A percentile compares a stretch with the other conserved stretches of the same genome.
phyloP scores from a whole-genome alignment of 2,113 vertebrate species.

The Dasyprocta punctata region DNA sequence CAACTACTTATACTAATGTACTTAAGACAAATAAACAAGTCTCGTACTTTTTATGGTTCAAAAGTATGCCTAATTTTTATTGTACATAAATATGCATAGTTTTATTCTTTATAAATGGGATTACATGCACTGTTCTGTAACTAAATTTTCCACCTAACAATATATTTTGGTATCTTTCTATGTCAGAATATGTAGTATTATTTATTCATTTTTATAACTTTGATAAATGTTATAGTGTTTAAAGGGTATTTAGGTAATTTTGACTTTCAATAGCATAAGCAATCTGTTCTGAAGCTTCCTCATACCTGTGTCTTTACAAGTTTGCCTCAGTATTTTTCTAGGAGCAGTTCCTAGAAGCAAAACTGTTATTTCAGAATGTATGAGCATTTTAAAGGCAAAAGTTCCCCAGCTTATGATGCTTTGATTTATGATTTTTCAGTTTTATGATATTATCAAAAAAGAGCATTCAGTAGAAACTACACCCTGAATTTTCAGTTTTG shows the following conservation, averaged over 20 bases:
- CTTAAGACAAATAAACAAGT: background rate
- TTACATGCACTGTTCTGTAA: background rate
- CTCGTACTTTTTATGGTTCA: background rate
- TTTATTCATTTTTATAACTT: background rate
- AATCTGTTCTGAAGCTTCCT: background rate
- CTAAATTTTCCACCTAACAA: background rate
- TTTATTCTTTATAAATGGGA: background rate
- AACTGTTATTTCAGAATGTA: constrained; percentile 20
- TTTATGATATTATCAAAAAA: background rate
- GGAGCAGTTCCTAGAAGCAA: background rate
- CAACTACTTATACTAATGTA: background rate
- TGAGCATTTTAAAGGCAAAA: background rate
- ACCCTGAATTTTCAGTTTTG: background rate
- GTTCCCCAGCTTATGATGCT: background rate
- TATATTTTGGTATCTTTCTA: background rate
- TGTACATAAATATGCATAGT: background rate
- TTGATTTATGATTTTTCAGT: background rate
- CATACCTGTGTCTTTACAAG: background rate
- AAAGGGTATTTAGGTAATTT: background rate
- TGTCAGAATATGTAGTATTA: background rate
- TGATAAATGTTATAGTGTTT: background rate
- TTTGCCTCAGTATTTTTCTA: background rate
- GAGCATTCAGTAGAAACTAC: background rate
- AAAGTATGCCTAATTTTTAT: background rate
- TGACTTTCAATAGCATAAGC: background rate